Evolutionary conservation across 2,888 invertebrate genomes (phyloP).

Genomic region (Schizaphis graminum): DNA sequence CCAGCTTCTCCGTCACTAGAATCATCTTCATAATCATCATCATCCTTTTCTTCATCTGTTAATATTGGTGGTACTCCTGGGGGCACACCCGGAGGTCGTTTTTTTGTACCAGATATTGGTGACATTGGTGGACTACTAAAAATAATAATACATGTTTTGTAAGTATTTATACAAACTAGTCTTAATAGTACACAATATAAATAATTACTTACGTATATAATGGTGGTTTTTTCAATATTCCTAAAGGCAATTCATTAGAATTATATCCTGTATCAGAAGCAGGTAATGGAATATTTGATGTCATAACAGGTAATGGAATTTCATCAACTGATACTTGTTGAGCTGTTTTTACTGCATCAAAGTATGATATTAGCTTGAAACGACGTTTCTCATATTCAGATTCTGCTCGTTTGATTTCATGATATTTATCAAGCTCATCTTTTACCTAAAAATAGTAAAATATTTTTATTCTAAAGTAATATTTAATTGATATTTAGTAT

Average conservation of each 20-base stretch:
- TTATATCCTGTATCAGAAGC: conserved; percentile 76
- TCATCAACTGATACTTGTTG: conserved; percentile 94
- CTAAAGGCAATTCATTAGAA: conserved; percentile 72
- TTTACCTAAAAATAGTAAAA: conserved; percentile 79
- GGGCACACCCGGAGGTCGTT: conserved; percentile 88
- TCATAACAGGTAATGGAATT: conserved; percentile 84
- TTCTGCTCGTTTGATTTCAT: conserved; percentile 90
- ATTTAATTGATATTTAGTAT: neutral
- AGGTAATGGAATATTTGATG: conserved; percentile 70
- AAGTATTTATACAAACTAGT: neutral
- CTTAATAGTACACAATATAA: conserved; percentile 25
- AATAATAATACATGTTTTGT: neutral
- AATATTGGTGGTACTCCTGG: conserved; percentile 86
- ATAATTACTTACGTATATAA: conserved; percentile 71
- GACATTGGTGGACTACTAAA: conserved; percentile 66
- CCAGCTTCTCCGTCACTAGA: conserved; percentile 57
- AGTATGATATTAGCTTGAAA: conserved; percentile 89
- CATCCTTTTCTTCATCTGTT: conserved; percentile 77
- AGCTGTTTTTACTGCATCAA: conserved; percentile 94
- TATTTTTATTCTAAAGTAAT: conserved; percentile 38
- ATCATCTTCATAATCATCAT: conserved; percentile 66
- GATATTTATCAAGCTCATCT: conserved; percentile 95
- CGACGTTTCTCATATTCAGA: conserved; percentile 93
- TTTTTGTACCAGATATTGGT: conserved; percentile 71
- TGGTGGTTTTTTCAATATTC: conserved; percentile 83